Evolutionary conservation across 2,113 vertebrate genomes (phyloP).

Genomic region (Solea solea): DNA sequence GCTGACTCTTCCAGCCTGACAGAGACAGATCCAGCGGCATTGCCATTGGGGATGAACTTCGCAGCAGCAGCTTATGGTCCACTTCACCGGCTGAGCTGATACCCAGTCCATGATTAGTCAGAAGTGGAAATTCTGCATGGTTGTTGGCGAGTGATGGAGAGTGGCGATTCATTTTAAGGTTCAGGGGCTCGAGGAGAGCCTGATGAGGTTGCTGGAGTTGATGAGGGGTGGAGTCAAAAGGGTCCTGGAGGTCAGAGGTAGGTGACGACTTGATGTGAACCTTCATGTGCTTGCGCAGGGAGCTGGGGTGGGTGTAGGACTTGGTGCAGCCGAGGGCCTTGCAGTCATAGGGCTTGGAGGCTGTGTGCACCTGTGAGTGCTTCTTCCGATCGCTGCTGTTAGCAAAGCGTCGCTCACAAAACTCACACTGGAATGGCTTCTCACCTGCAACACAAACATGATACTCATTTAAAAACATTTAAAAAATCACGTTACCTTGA

Average conservation of each 20-base stretch:
- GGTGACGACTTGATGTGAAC: slow-evolving; percentile 94
- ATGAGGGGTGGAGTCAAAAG: slow-evolving; percentile 57
- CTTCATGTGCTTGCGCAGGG: slow-evolving; percentile 96
- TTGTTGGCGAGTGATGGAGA: slow-evolving; percentile 49
- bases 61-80: slow-evolving; percentile 63
- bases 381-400: slow-evolving; percentile 98
- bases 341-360: slow-evolving; percentile 97
- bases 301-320: slow-evolving; percentile 97
- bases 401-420: slow-evolving; percentile 96
- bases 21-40: slow-evolving; percentile 76
- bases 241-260: slow-evolving; percentile 80
- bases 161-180: slow-evolving; percentile 73
- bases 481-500: no score
- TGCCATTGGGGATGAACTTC: slow-evolving; percentile 58
- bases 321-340: slow-evolving; percentile 96
- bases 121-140: slow-evolving; percentile 48
- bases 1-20: slow-evolving; percentile 79
- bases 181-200: slow-evolving; percentile 67
- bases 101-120: slow-evolving; percentile 41
- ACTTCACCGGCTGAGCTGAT: slow-evolving; percentile 36
- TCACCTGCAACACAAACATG: slow-evolving; percentile 86
- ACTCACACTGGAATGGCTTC: slow-evolving; percentile 98
- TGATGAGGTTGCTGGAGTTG: slow-evolving; percentile 61
- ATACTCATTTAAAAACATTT: neutral
- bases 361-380: slow-evolving; percentile 95